These are phyloP conservation scores for Xerus rutilus DNA, from an alignment of 2,797 vertebrate genomes.

Conservation along the genomic window DNA sequence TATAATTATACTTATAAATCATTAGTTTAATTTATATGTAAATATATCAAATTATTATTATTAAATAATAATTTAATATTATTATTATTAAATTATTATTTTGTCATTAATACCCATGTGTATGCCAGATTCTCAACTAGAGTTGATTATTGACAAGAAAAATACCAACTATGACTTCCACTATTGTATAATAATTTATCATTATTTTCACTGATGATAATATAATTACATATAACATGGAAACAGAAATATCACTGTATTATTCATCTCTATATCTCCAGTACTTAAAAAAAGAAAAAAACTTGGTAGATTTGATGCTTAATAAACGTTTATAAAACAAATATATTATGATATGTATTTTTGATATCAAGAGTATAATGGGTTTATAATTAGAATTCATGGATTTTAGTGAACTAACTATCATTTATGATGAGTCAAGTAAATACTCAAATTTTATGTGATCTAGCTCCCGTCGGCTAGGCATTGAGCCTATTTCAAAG, in stretches of 20 bases:
- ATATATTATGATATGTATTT: background rate
- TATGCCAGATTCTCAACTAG: background rate
- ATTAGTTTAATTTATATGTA: background rate
- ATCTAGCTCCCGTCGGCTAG: background rate
- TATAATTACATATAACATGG: background rate
- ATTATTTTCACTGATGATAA: background rate
- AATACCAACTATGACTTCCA: background rate
- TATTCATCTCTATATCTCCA: background rate
- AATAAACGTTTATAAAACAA: background rate
- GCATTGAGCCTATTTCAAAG: background rate
- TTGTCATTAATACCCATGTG: background rate
- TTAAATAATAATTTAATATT: too few species aligned
- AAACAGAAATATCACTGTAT: background rate
- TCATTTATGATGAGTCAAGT: background rate
- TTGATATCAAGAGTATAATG: background rate
- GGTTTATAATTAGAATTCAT: background rate
- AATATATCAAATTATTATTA: background rate
- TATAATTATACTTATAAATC: conserved; percentile 19
- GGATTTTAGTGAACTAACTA: background rate
- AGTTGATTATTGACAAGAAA: conserved; percentile 30
- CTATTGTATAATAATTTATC: conserved; percentile 38
- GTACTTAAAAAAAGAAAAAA: background rate
- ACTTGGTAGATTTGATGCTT: background rate
- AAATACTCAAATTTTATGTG: conserved; percentile 40
- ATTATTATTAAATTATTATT: background rate